Percentiles rank a stretch among this genome's conserved stretches.
Evolutionary conservation across 2,888 invertebrate species (phyloP).

Genomic region (Ichneumoninae sp.): DNA sequence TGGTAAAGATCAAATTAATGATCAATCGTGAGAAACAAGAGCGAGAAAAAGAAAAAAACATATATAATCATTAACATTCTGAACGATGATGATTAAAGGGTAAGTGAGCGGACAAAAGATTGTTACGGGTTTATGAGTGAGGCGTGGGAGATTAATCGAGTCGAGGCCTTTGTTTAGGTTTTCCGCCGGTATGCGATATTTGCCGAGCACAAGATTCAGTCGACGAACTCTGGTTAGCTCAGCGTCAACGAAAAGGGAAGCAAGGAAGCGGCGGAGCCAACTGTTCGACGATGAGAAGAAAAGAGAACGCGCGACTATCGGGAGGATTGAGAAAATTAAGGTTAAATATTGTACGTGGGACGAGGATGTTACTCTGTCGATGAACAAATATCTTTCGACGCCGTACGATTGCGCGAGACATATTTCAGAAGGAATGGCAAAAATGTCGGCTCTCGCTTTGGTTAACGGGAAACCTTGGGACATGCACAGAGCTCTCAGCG

Average conservation of each 20-base stretch:
- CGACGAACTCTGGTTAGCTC: slow-evolving; percentile 40
- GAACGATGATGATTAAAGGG: slow-evolving; percentile 23
- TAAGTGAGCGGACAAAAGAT: neutral
- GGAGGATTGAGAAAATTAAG: slow-evolving; percentile 96
- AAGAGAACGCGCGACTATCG: slow-evolving; percentile 90
- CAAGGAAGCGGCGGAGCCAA: slow-evolving; percentile 87
- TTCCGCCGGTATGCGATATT: slow-evolving; percentile 16
- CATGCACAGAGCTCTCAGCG: slow-evolving; percentile 93
- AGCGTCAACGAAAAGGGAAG: slow-evolving; percentile 81
- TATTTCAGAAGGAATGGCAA: slow-evolving; percentile 76
- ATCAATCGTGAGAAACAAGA: neutral
- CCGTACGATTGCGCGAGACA: slow-evolving; percentile 93
- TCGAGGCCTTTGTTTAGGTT: slow-evolving; percentile 8
- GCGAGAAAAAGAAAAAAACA: neutral
- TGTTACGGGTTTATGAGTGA: neutral
- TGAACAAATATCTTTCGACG: slow-evolving; percentile 97
- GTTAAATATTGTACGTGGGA: slow-evolving; percentile 88
- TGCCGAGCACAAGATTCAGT: slow-evolving; percentile 33
- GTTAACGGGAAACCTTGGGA: slow-evolving; percentile 95
- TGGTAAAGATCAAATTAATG: neutral
- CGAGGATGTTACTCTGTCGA: slow-evolving; percentile 90
- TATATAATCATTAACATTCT: too few relatives aligned
- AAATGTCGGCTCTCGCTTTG: slow-evolving; percentile 90
- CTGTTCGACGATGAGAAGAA: slow-evolving; percentile 92
- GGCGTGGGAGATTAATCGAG: neutral